phyloP scores from a whole-genome alignment of 2,888 invertebrate species.

The Epicampocera succincta region DNA sequence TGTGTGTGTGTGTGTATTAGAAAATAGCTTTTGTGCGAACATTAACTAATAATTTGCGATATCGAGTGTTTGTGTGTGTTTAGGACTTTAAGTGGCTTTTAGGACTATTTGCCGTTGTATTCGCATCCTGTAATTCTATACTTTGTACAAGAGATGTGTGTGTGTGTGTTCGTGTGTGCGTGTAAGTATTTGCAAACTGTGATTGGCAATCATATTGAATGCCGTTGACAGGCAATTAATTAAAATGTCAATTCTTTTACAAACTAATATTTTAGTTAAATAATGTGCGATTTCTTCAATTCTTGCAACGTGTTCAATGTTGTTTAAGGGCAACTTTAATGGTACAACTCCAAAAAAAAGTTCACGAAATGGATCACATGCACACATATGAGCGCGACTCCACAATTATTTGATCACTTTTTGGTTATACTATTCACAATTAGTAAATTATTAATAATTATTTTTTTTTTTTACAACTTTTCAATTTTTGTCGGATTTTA shows the following conservation, averaged over 20 bases:
- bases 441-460: too few relatives aligned
- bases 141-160: neutral
- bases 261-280: slow-evolving; percentile 13
- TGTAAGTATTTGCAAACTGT: slow-evolving; percentile 39
- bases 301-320: neutral
- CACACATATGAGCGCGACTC: too few relatives aligned
- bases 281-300: neutral
- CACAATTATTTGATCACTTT: too few relatives aligned
- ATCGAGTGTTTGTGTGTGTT: neutral
- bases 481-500: too few relatives aligned
- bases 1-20: too few relatives aligned
- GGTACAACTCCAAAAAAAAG: too few relatives aligned
- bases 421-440: too few relatives aligned
- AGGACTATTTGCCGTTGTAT: neutral
- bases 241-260: slow-evolving; percentile 53
- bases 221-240: slow-evolving; percentile 68
- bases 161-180: too few relatives aligned
- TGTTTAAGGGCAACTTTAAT: slow-evolving; percentile 32
- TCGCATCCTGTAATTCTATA: slow-evolving; percentile 10
- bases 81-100: slow-evolving; percentile 14
- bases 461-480: too few relatives aligned
- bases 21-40: too few relatives aligned
- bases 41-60: neutral
- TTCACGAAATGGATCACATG: too few relatives aligned
- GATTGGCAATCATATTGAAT: slow-evolving; percentile 52